Evolutionary conservation across 2,888 invertebrate species (phyloP).

Genomic region (Amphipyra berbera): DNA sequence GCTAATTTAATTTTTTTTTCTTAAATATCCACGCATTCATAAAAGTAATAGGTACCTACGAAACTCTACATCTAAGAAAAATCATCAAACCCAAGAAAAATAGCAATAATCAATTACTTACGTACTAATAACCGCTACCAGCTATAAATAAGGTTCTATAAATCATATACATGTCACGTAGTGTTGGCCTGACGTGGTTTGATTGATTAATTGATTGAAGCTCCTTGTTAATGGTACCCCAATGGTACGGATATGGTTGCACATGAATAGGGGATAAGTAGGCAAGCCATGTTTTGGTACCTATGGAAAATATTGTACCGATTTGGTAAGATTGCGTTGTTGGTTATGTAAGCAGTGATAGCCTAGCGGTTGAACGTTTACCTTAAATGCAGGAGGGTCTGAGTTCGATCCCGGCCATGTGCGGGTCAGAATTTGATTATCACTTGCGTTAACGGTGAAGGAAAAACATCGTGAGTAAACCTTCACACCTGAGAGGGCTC

Average conservation of each 20-base stretch:
- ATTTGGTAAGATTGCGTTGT: conserved; percentile 25
- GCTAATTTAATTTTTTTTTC: too few relatives aligned
- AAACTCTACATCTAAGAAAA: not conserved
- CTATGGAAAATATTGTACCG: conserved; percentile 29
- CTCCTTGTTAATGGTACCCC: conserved; percentile 56
- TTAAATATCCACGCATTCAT: too few relatives aligned
- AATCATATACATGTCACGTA: conserved; percentile 57
- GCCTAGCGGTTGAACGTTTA: too few relatives aligned
- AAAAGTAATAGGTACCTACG: too few relatives aligned
- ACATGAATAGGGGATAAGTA: conserved; percentile 38
- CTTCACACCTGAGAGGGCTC: too few relatives aligned
- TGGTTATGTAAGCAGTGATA: not conserved
- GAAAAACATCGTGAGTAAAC: too few relatives aligned
- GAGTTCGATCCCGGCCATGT: too few relatives aligned
- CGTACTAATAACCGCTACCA: conserved; percentile 31
- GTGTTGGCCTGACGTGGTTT: conserved; percentile 47
- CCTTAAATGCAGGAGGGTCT: too few relatives aligned
- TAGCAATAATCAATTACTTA: conserved; percentile 34
- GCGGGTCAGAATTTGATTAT: too few relatives aligned
- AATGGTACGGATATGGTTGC: conserved; percentile 51
- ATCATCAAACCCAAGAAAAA: conserved; percentile 18
- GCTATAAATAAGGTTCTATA: conserved; percentile 49
- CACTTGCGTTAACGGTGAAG: too few relatives aligned
- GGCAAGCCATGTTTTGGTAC: conserved; percentile 14
- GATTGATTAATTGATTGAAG: conserved; percentile 60